phyloP scores from a whole-genome alignment of 2,797 vertebrate genomes.

The Iguana delicatissima region DNA sequence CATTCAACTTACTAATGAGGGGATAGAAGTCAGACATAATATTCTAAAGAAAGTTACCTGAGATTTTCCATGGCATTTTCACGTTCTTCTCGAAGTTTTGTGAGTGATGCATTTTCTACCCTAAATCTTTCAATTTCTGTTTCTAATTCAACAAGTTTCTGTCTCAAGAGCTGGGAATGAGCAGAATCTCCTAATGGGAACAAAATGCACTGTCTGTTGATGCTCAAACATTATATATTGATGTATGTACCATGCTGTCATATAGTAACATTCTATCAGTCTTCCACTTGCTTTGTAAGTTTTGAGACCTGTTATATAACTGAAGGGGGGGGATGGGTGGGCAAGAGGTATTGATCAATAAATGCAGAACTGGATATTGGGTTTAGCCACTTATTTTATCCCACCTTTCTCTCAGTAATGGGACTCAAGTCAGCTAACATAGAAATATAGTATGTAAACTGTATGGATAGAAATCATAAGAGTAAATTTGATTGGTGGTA shows the following conservation, averaged over 20 bases:
- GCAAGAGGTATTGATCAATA: neutral
- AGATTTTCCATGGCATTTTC: slow-evolving; percentile 84
- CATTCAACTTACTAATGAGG: neutral
- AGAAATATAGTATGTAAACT: no score
- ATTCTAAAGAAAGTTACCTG: slow-evolving; percentile 79
- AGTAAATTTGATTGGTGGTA: neutral
- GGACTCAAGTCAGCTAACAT: no score
- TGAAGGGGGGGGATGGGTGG: neutral
- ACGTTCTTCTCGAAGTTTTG: slow-evolving; percentile 87
- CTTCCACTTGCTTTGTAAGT: neutral
- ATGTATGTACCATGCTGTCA: slow-evolving; percentile 5
- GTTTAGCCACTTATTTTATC: no score
- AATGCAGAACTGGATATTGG: neutral
- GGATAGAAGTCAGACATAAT: neutral
- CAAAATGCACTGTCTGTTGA: neutral
- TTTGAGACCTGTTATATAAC: neutral
- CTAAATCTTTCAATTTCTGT: slow-evolving; percentile 93
- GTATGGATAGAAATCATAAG: neutral
- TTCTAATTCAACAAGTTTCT: slow-evolving; percentile 90
- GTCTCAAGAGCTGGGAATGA: slow-evolving; percentile 87
- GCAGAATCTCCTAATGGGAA: slow-evolving; percentile 72
- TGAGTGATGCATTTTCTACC: slow-evolving; percentile 88
- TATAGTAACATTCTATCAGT: neutral
- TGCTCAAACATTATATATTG: rapidly evolving
- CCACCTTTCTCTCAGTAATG: no score